Percentiles rank a stretch among this genome's conserved stretches.
phyloP scores from a whole-genome alignment of 2,888 invertebrate genomes.

The Acholoe squamosa region DNA sequence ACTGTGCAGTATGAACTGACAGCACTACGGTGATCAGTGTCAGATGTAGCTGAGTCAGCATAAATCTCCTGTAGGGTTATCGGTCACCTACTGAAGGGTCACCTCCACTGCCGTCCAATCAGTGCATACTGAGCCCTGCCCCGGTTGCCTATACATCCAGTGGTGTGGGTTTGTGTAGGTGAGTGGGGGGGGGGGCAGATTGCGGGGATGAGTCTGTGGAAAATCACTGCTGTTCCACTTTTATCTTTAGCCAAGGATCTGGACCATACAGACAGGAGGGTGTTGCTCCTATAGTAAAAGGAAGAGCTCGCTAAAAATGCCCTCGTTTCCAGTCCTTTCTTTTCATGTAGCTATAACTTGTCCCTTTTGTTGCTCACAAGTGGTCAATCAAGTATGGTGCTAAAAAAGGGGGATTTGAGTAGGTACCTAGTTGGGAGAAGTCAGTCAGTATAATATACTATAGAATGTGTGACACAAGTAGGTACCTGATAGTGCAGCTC shows the following conservation, averaged over 20 bases:
- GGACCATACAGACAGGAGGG: background rate
- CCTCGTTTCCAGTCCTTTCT: no score
- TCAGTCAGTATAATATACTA: no score
- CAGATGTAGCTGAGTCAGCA: background rate
- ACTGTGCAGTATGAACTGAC: background rate
- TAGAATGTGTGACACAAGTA: no score
- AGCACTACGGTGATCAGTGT: conserved; percentile 3
- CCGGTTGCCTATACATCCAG: conserved; percentile 22
- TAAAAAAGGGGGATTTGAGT: no score
- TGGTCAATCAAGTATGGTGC: no score
- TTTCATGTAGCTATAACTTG: no score
- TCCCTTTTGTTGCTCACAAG: no score
- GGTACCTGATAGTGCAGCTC: no score
- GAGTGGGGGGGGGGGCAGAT: background rate
- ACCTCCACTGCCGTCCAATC: background rate
- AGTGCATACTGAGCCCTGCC: background rate
- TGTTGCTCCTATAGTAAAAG: no score
- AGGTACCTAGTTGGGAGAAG: no score
- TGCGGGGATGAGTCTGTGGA: no score
- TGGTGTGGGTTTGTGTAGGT: background rate
- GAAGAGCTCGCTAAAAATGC: no score
- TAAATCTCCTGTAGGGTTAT: background rate
- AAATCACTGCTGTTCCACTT: background rate
- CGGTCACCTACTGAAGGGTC: conserved; percentile 1
- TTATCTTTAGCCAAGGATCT: background rate